Evolutionary conservation across 2,113 vertebrate genomes (phyloP).

Genomic region (Xenopus borealis): DNA sequence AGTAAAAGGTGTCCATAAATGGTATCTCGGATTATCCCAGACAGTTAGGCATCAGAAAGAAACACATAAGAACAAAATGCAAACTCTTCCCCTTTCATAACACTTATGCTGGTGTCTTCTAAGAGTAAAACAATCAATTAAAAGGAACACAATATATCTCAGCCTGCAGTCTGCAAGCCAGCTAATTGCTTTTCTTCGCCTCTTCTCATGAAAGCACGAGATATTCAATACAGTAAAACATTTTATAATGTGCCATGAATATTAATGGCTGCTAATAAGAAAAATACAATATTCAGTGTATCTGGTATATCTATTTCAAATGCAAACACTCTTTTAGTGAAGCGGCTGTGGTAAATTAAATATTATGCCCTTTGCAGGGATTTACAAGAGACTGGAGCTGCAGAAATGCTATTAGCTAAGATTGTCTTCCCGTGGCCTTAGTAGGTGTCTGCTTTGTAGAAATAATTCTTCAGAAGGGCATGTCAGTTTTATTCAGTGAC

Average conservation of each 20-base stretch:
- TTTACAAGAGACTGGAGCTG: conserved; percentile 12
- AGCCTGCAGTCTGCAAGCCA: not conserved
- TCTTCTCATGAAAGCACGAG: not conserved
- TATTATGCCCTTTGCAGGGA: conserved; percentile 36
- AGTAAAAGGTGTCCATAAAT: too few species aligned
- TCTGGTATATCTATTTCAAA: not conserved
- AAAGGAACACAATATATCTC: not conserved
- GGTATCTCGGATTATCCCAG: too few species aligned
- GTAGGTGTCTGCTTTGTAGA: conserved; percentile 26
- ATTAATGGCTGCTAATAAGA: not conserved
- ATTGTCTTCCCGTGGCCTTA: conserved; percentile 14
- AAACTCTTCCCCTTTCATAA: too few species aligned
- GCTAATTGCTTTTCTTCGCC: not conserved
- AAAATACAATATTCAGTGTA: not conserved
- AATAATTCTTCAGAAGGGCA: conserved; percentile 29
- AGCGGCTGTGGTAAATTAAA: conserved; percentile 21
- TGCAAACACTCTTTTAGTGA: conserved; percentile 11
- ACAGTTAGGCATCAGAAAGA: too few species aligned
- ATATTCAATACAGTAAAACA: not conserved
- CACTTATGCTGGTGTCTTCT: too few species aligned
- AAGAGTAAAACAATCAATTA: too few species aligned
- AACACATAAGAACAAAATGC: too few species aligned
- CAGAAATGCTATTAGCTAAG: conserved; percentile 24
- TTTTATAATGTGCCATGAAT: not conserved
- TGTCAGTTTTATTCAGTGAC: conserved; percentile 30